Percentiles rank a stretch among this genome's conserved stretches.
Conservation (phyloP, 2,888 invertebrate species). For the Marronus borbonicus region DNA sequence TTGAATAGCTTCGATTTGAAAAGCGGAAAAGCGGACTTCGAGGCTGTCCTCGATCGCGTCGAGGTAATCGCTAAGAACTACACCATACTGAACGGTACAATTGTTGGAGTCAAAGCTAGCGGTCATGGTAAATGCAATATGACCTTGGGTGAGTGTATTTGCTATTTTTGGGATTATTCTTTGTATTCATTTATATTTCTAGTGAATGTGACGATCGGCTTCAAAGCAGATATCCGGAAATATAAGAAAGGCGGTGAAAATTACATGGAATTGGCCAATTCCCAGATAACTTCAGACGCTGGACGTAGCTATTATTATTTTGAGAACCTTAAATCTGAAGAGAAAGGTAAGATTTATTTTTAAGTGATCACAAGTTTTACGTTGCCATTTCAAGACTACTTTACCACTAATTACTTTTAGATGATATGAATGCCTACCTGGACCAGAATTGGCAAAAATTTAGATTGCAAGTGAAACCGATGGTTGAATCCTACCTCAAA, state of each 20-base stretch:
- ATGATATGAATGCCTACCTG: conserved; percentile 1
- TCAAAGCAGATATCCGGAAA: neutral
- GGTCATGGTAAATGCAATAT: conserved; percentile 38
- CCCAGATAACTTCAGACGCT: neutral
- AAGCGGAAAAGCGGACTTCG: neutral
- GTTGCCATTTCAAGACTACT: too few species aligned
- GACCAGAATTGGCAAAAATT: conserved; percentile 17
- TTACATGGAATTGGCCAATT: neutral
- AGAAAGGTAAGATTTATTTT: neutral
- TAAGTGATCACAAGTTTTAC: neutral
- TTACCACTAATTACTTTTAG: neutral
- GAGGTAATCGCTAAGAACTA: conserved; percentile 10
- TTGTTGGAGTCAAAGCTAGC: conserved; percentile 29
- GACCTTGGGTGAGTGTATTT: neutral
- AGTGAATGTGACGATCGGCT: neutral
- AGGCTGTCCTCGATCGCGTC: neutral
- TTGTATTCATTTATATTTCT: neutral
- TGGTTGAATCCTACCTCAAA: neutral
- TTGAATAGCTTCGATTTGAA: conserved; percentile 15
- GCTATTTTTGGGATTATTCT: neutral
- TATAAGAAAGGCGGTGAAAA: neutral
- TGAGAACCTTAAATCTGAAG: conserved; percentile 2
- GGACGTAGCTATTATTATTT: neutral
- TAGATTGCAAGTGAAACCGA: neutral
- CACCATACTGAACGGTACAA: conserved; percentile 35